Evolutionary conservation across 53 echinoderm and acorn worm species (phyloP).

Genomic region (Actinopyga echinites): DNA sequence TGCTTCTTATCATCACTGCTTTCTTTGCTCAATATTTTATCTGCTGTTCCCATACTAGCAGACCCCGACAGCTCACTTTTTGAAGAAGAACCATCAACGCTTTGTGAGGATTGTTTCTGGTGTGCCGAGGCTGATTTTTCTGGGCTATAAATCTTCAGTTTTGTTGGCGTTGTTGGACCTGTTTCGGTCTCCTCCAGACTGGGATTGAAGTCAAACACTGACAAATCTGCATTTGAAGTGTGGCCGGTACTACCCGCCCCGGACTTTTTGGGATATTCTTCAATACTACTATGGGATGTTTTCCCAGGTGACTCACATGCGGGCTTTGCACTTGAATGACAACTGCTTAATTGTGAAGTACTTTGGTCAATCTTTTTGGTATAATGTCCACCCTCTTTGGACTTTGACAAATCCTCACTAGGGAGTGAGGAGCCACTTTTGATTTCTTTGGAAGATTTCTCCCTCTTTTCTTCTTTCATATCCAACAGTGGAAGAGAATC

Average conservation of each 20-base stretch:
- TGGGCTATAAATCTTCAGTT: constrained; percentile 8
- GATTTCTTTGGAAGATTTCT: constrained; percentile 40
- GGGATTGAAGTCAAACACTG: constrained; percentile 96
- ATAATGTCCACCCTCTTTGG: too few species aligned
- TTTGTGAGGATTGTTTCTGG: constrained; percentile 59
- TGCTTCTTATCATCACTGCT: constrained; percentile 63
- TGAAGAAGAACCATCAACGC: neutral
- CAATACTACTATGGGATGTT: neutral
- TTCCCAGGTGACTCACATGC: too few species aligned
- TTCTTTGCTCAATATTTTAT: constrained; percentile 41
- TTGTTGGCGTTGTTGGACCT: constrained; percentile 34
- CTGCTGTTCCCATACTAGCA: constrained; percentile 19
- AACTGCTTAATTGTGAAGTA: too few species aligned
- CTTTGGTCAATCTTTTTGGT: too few species aligned
- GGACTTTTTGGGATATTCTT: constrained; percentile 1
- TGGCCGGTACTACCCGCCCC: neutral
- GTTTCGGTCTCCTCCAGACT: constrained; percentile 55
- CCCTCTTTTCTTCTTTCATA: constrained; percentile 36
- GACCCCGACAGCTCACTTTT: constrained; percentile 23
- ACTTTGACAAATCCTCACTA: too few species aligned
- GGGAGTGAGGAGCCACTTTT: neutral
- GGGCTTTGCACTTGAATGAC: too few species aligned
- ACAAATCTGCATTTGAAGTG: constrained; percentile 61
- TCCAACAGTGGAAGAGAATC: constrained; percentile 1
- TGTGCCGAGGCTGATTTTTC: constrained; percentile 67